A percentile compares a stretch with the other conserved stretches of the same genome.
phyloP scores from a whole-genome alignment of 2,888 invertebrate genomes.

The Ochropleura plecta region DNA sequence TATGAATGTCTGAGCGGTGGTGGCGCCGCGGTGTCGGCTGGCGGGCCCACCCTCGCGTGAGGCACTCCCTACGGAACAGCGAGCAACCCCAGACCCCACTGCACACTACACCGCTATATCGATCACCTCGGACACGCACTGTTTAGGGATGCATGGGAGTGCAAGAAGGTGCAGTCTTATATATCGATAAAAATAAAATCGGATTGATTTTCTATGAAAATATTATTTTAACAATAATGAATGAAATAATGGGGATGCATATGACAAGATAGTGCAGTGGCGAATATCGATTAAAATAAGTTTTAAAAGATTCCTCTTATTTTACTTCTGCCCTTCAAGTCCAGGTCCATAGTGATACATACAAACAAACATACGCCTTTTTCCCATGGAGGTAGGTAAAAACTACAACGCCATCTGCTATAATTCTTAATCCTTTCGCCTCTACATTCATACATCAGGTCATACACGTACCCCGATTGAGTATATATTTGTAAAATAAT shows the following conservation, averaged over 20 bases:
- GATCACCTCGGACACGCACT: slow-evolving; percentile 81
- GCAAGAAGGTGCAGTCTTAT: slow-evolving; percentile 34
- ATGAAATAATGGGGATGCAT: neutral
- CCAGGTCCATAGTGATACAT: no score
- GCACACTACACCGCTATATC: slow-evolving; percentile 69
- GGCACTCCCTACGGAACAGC: slow-evolving; percentile 70
- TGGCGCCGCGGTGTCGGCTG: slow-evolving; percentile 60
- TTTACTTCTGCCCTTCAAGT: neutral
- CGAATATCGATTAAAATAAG: neutral
- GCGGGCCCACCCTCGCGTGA: slow-evolving; percentile 67
- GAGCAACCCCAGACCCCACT: slow-evolving; percentile 68
- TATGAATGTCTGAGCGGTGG: slow-evolving; percentile 51
- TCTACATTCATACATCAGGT: neutral
- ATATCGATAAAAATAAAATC: slow-evolving; percentile 8
- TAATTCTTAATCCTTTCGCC: no score
- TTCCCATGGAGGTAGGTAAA: no score
- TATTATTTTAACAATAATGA: no score
- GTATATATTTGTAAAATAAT: neutral
- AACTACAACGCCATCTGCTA: no score
- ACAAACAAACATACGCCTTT: no score
- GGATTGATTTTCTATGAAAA: neutral
- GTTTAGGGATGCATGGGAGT: slow-evolving; percentile 36
- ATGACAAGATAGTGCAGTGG: neutral
- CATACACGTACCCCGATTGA: neutral
- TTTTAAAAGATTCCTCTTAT: neutral